These are phyloP conservation scores for Eufriesea mexicana DNA, from an alignment of 1,140 invertebrate species.

Conservation along the genomic window DNA sequence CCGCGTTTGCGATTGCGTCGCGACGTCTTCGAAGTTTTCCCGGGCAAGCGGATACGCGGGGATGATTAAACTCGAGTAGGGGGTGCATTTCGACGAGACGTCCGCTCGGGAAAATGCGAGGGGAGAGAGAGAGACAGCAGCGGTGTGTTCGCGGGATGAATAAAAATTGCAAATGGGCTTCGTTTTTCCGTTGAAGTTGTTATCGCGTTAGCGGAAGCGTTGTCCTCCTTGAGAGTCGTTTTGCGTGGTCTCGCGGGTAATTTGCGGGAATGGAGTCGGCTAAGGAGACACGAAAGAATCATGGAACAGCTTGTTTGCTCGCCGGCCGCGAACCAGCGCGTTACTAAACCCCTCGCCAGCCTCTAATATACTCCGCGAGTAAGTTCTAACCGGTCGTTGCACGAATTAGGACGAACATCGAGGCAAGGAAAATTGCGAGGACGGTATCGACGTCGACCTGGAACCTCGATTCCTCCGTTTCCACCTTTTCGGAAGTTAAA, in stretches of 20 bases:
- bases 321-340: neutral
- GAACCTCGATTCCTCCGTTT: neutral
- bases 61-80: neutral
- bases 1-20: neutral
- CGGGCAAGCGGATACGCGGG: neutral
- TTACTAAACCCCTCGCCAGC: neutral
- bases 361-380: neutral
- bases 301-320: slow-evolving; percentile 14
- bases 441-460: neutral
- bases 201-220: slow-evolving; percentile 29
- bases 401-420: neutral
- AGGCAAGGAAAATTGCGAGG: neutral
- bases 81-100: no score
- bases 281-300: slow-evolving; percentile 22
- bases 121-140: no score
- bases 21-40: neutral
- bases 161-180: slow-evolving; percentile 34
- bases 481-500: neutral
- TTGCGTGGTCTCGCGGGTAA: slow-evolving; percentile 24
- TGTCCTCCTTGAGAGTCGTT: neutral
- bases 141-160: neutral
- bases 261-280: slow-evolving; percentile 3
- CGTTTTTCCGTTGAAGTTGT: slow-evolving; percentile 22
- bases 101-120: neutral
- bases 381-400: neutral